Conservation (phyloP, 2,113 vertebrate species). For the Xiphias gladius region DNA sequence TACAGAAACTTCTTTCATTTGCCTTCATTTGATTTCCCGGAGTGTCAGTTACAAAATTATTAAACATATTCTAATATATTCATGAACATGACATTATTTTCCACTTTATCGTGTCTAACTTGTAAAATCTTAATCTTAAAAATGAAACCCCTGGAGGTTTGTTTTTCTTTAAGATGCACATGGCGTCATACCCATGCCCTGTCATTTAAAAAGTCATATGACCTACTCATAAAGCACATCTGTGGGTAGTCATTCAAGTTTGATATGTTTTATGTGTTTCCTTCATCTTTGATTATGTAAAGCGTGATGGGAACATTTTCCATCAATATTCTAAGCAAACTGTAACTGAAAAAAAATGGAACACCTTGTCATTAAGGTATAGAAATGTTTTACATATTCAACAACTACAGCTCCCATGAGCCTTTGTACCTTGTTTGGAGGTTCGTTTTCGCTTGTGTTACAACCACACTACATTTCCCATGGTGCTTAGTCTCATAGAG, state of each 20-base stretch:
- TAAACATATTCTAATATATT: background rate
- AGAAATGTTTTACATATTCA: background rate
- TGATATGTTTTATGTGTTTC: no score
- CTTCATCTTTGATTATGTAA: no score
- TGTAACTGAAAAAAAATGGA: background rate
- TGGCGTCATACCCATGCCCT: no score
- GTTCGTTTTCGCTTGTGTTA: background rate
- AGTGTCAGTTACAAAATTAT: background rate
- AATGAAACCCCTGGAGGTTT: no score
- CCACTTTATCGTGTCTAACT: background rate
- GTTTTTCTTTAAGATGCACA: no score
- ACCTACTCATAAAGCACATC: no score
- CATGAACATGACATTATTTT: background rate
- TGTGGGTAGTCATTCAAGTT: no score
- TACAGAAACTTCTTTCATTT: background rate
- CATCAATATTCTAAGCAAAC: no score
- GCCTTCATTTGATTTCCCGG: background rate
- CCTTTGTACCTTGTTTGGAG: background rate
- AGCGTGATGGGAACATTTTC: no score
- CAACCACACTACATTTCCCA: slow-evolving; percentile 79
- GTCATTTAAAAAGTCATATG: no score
- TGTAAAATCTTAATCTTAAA: background rate
- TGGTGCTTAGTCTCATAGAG: slow-evolving; percentile 23
- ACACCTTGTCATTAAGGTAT: background rate
- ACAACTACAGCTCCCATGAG: background rate